Evolutionary conservation across 1,140 invertebrate genomes (phyloP), one percentile per base, ranked within the genome.

Genomic region (Bombus picipes): DNA sequence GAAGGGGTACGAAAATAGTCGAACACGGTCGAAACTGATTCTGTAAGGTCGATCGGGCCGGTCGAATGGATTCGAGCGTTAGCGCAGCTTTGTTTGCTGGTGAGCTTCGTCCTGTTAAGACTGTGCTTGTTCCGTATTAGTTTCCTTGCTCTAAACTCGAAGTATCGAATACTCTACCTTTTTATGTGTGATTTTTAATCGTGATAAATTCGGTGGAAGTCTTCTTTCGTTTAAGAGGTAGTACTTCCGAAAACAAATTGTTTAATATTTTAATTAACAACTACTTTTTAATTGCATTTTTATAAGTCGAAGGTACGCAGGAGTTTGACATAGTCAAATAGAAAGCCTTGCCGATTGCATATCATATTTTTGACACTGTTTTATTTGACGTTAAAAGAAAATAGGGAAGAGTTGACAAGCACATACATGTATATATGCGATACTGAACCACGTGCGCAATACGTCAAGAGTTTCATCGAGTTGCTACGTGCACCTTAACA

Each of bases 381-480:
- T 28, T 25, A 22, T 77, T 28, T 34, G 13, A 25, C n/a, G 15
- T 68, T 25, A 39, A 39, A 76, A 47, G 22, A 47, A 34, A 74
- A 37, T 6, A 13, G 6, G 12, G 25, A 68, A 76, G 15, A 66
- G 5, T 25, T 25, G 13, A 18, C 41, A 66, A 22, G 47, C 18
- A 28, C 34, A 73, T 62, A 62, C 0, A 66, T 62, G 9, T 25
- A 81, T 73, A 59, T 18, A 81, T 73, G 70, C n/a, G 53, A 73
- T 81, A 81, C 74, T 43, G 34, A 39, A 72, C 83, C 83, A 85
- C 83, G 76, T 72, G 76, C 41, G 57, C 57, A 80, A 59, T 80
- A 72, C 41, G 57, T 83, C 81, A 77, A 77, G n/a, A 79, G 53
- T 53, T 66, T 13, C 53, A 41, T 47, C 43, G 75, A 79, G 53